A percentile compares a stretch with the other conserved stretches of the same genome.
These are phyloP conservation scores for Drosophila cracens DNA, from an alignment of 2,888 invertebrate species.

Conservation along the genomic window DNA sequence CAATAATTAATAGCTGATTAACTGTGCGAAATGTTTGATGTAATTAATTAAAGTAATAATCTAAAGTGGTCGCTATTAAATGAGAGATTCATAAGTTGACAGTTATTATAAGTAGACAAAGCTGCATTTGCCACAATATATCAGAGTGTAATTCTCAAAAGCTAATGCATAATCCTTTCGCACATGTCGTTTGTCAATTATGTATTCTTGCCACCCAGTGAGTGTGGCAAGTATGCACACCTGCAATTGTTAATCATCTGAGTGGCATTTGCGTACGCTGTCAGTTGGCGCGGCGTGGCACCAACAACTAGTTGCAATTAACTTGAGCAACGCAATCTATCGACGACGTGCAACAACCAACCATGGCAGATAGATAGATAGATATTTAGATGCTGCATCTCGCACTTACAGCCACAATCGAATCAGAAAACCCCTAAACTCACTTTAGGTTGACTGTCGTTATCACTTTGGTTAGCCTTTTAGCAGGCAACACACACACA, in stretches of 20 bases:
- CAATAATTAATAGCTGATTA: background rate
- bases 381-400: background rate
- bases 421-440: constrained; percentile 34
- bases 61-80: background rate
- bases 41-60: background rate
- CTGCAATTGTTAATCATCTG: background rate
- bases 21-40: background rate
- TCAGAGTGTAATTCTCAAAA: background rate
- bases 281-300: constrained; percentile 20
- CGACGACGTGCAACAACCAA: constrained; percentile 6
- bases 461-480: constrained; percentile 46
- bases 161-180: background rate
- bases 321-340: constrained; percentile 31
- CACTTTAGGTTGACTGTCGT: constrained; percentile 49
- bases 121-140: background rate
- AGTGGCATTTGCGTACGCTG: constrained; percentile 36
- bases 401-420: constrained; percentile 3
- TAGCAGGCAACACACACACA: constrained; percentile 12
- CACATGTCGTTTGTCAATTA: constrained; percentile 29
- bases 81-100: too few relatives aligned
- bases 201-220: constrained; percentile 6
- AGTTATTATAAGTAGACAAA: background rate
- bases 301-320: constrained; percentile 31
- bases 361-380: background rate
- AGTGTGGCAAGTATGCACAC: background rate